Evolutionary conservation across 2,113 vertebrate species (phyloP), one percentile per base, ranked within the genome.

Genomic region (Pterocles gutturalis): DNA sequence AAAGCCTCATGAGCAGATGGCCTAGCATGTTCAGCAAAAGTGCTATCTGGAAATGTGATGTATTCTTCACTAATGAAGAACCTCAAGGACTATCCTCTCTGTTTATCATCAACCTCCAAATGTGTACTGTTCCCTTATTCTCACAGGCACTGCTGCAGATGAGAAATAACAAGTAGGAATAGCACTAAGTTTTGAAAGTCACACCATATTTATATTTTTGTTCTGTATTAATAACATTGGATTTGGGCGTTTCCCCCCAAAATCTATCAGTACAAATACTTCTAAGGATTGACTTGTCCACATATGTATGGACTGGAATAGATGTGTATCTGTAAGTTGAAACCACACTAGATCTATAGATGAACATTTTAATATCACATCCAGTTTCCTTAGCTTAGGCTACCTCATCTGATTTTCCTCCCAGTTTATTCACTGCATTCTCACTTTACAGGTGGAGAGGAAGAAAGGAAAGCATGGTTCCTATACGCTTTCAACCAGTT

Each of bases 41-140:
- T 77, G n/a, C 73, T 96, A 53, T 94, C 83, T 92, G 93, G 75
- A 96, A 96, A 96, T 75, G 64, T 53, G 93, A 69, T 85, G 80
- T 80, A 69, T 96, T 97, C 97, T 94, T 97, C 22, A 5, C 91
- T 96, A 96, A 97, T 96, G 94, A 97, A 96, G 95, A 97, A 97
- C 83, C 95, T 96, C 20, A 20, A 96, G 97, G 90, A 96, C 91
- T 48, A 71, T 75, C 53, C 48, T 90, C 33, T 87, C 64, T 86
- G 85, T 79, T 96, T 93, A 70, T 94, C 51, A 45, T 90, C 89
- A 95, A 14, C 85, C 25, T 85, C 73, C 92, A 91, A 90, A 67
- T 64, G 46, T 70, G 54, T 38, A 65, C 54, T 48, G 29, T 89
- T 96, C 91, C 80, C 66, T 89, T 93, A 87, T 82, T 93, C 83